Evolutionary conservation across 2,888 invertebrate species (phyloP).

Genomic region (Ypsolopha sequella): DNA sequence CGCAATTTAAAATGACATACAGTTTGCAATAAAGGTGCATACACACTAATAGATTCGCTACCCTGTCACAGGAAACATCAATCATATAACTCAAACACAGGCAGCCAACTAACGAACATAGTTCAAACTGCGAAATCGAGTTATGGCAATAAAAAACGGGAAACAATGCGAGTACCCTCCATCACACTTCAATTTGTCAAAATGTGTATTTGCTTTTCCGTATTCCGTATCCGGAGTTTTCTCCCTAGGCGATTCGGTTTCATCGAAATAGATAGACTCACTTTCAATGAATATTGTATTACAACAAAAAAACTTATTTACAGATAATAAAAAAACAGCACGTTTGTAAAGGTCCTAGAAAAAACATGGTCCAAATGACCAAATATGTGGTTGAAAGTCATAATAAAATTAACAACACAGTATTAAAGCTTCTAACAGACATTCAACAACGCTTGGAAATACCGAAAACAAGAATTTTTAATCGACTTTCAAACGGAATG

Average conservation of each 20-base stretch:
- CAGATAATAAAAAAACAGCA: no score
- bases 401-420: no score
- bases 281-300: conserved; percentile 34
- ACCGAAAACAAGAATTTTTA: no score
- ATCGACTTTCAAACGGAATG: no score
- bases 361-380: no score
- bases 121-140: conserved; percentile 49
- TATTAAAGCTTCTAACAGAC: no score
- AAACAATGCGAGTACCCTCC: conserved; percentile 38
- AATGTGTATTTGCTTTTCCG: conserved; percentile 33
- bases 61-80: conserved; percentile 35
- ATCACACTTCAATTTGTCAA: conserved; percentile 55
- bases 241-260: conserved; percentile 6
- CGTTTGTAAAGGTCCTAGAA: no score
- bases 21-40: no score
- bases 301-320: conserved; percentile 23
- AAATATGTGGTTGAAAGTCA: no score
- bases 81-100: conserved; percentile 43
- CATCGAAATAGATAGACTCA: neutral
- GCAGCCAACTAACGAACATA: conserved; percentile 57
- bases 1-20: no score
- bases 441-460: no score
- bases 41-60: no score
- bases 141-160: conserved; percentile 45
- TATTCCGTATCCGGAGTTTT: conserved; percentile 6